Percentiles rank a stretch among this genome's conserved stretches.
phyloP scores from a whole-genome alignment of 2,113 vertebrate species.

The Brevimyrus niger region DNA sequence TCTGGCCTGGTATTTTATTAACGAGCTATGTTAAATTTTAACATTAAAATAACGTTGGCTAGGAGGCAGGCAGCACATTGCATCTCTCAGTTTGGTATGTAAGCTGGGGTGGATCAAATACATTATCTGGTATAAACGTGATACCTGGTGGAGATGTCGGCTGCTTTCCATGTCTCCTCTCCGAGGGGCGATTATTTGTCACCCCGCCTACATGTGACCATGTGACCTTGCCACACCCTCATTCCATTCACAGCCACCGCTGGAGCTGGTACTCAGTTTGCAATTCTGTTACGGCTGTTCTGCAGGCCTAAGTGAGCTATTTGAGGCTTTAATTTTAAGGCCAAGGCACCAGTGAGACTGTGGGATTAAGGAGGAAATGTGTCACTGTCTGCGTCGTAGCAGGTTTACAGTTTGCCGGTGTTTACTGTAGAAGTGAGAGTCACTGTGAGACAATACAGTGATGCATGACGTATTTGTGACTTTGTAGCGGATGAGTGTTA shows the following conservation, averaged over 20 bases:
- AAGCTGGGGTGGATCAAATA: neutral
- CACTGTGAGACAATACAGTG: neutral
- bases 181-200: neutral
- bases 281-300: neutral
- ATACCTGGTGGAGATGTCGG: neutral
- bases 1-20: neutral
- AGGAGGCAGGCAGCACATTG: neutral
- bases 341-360: neutral
- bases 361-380: neutral
- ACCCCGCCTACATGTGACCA: neutral
- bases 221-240: neutral
- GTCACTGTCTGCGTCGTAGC: neutral
- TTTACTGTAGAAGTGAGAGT: neutral
- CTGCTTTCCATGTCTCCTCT: neutral
- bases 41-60: neutral
- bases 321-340: neutral
- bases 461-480: neutral
- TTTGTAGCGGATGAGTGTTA: neutral
- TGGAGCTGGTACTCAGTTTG: neutral
- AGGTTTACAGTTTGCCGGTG: neutral
- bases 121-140: neutral
- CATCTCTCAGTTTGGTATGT: neutral
- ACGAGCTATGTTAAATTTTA: neutral
- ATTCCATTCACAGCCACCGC: neutral
- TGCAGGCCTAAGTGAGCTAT: neutral